phyloP scores from a whole-genome alignment of 2,797 vertebrate species.

The Parauchenoglanis punctatus region DNA sequence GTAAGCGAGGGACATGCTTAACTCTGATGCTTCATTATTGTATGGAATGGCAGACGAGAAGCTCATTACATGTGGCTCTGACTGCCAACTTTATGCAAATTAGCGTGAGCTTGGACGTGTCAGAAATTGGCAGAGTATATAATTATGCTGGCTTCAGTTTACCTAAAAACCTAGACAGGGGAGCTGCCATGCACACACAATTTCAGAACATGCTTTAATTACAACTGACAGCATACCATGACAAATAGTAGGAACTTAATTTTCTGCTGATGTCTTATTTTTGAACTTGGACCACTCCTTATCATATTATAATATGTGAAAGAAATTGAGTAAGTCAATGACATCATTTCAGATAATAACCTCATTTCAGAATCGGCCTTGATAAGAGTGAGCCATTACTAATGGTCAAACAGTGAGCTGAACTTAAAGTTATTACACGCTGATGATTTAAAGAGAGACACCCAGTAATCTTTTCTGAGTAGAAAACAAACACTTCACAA shows the following conservation, averaged over 20 bases:
- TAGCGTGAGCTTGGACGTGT: constrained; percentile 1
- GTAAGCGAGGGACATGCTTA: background rate
- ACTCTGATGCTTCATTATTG: constrained; percentile 29
- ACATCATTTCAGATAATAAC: constrained; percentile 19
- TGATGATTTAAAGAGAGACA: constrained; percentile 5
- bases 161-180: background rate
- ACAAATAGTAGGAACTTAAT: constrained; percentile 30
- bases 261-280: constrained; percentile 16
- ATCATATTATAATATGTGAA: background rate
- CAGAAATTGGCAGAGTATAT: constrained; percentile 22
- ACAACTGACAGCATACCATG: constrained; percentile 15
- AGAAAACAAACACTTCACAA: background rate
- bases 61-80: constrained; percentile 1
- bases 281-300: background rate
- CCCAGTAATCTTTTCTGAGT: background rate
- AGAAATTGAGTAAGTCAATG: background rate
- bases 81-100: constrained; percentile 23
- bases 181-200: background rate
- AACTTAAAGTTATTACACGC: constrained; percentile 1
- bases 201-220: constrained; percentile 21
- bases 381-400: constrained; percentile 25
- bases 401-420: constrained; percentile 29
- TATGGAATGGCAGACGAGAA: constrained; percentile 13
- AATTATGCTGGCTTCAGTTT: constrained; percentile 22
- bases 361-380: constrained; percentile 16